These are phyloP conservation scores for Trachelus iudaicus DNA, from an alignment of 2,888 invertebrate species.

Conservation along the genomic window DNA sequence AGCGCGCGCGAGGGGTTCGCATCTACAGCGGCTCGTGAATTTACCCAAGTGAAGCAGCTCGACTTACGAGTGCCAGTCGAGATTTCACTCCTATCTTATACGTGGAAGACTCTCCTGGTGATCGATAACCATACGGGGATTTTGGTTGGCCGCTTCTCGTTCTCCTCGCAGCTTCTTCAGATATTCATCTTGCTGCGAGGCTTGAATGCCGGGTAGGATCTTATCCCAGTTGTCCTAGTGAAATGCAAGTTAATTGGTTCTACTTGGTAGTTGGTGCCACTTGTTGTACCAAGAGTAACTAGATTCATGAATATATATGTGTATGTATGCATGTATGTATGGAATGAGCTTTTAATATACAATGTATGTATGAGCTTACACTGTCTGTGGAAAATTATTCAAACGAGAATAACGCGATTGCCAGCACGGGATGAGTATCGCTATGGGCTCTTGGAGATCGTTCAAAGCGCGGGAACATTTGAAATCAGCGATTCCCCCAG, in stretches of 20 bases:
- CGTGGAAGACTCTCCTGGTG: neutral
- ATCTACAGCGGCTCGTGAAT: neutral
- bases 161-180: neutral
- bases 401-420: neutral
- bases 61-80: conserved; percentile 38
- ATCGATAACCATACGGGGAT: neutral
- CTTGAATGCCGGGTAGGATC: neutral
- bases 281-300: neutral
- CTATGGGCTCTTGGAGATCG: neutral
- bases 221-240: neutral
- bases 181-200: neutral
- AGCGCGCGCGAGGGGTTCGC: neutral
- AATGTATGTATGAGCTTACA: neutral
- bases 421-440: neutral
- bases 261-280: neutral
- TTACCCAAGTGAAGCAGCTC: conserved; percentile 26
- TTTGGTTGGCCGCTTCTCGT: neutral
- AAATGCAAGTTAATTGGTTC: neutral
- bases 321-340: neutral
- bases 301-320: neutral
- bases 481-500: conserved; percentile 45
- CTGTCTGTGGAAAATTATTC: neutral
- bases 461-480: conserved; percentile 25
- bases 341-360: neutral
- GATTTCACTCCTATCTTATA: conserved; percentile 25